Conservation (phyloP, 37 sponge, comb jelly and placozoan species). For the Bolinopsis microptera region DNA sequence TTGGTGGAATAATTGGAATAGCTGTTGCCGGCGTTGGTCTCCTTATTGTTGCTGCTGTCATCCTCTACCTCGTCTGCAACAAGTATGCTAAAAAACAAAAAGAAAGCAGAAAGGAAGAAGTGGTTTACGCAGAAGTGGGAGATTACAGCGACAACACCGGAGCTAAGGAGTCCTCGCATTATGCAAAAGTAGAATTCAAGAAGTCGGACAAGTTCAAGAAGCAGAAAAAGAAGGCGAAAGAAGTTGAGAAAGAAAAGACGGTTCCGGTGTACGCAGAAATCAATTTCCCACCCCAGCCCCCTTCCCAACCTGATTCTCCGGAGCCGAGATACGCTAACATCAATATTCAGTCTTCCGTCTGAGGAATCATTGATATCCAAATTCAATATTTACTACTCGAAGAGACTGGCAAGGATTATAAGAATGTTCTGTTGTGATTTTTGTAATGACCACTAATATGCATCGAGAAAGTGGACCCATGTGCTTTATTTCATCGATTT, state of each 20-base stretch:
- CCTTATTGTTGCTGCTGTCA: background rate
- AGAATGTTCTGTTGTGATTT: too few relatives aligned
- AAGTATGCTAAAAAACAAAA: background rate
- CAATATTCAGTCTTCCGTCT: slow-evolving; percentile 31
- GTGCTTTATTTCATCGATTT: too few relatives aligned
- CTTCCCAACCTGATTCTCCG: background rate
- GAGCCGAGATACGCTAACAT: slow-evolving; percentile 37
- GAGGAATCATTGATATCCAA: too few relatives aligned
- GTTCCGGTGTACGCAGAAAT: slow-evolving; percentile 31
- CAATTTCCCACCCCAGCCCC: background rate
- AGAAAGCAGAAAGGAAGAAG: background rate
- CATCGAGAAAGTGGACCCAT: too few relatives aligned
- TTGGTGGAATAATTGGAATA: slow-evolving; percentile 41
- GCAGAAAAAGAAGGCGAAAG: slow-evolving; percentile 9
- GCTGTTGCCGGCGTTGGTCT: background rate
- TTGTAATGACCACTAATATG: too few relatives aligned
- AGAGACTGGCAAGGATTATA: too few relatives aligned
- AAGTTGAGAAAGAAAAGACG: background rate
- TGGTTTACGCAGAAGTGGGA: slow-evolving; percentile 2
- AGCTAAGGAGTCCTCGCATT: background rate
- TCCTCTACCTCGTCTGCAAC: background rate
- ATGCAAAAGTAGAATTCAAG: slow-evolving; percentile 27
- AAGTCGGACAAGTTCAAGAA: slow-evolving; percentile 26
- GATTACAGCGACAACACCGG: background rate
- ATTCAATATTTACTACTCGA: too few relatives aligned